These are phyloP conservation scores for Notarius quadriscutis DNA, from an alignment of 2,113 vertebrate genomes.

Conservation along the genomic window DNA sequence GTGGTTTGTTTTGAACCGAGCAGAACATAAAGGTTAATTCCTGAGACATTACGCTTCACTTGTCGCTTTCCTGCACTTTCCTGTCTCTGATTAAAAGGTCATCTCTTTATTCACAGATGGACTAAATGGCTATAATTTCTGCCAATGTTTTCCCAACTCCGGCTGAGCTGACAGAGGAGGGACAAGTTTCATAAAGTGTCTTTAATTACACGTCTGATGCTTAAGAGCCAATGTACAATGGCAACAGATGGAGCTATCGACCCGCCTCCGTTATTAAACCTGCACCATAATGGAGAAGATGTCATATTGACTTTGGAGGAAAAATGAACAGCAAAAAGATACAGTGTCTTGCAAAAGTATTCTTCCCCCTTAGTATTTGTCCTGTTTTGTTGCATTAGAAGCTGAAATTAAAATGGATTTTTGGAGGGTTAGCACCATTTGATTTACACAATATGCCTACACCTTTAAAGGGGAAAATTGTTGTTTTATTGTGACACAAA, in stretches of 20 bases:
- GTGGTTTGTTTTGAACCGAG: background rate
- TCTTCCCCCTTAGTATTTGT: no score
- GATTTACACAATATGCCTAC: no score
- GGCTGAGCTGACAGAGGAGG: background rate
- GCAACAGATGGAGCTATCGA: constrained; percentile 10
- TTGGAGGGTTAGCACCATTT: no score
- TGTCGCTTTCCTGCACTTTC: constrained; percentile 18
- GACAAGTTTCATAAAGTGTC: constrained; percentile 22
- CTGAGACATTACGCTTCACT: constrained; percentile 11
- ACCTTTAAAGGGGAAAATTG: no score
- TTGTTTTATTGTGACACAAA: no score
- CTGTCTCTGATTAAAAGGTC: constrained; percentile 33
- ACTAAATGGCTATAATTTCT: constrained; percentile 27
- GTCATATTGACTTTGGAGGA: background rate
- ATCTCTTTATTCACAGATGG: constrained; percentile 8
- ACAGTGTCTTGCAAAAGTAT: no score
- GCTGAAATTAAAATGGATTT: no score
- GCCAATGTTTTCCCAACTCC: background rate
- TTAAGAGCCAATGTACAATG: background rate
- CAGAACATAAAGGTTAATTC: background rate
- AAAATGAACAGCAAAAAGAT: no score
- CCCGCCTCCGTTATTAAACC: background rate
- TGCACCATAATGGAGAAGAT: background rate
- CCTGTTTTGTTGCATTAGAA: no score
- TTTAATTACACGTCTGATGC: constrained; percentile 35